Conservation (phyloP, 35 echinoderm and acorn worm species). For the Apostichopus parvimensis region DNA sequence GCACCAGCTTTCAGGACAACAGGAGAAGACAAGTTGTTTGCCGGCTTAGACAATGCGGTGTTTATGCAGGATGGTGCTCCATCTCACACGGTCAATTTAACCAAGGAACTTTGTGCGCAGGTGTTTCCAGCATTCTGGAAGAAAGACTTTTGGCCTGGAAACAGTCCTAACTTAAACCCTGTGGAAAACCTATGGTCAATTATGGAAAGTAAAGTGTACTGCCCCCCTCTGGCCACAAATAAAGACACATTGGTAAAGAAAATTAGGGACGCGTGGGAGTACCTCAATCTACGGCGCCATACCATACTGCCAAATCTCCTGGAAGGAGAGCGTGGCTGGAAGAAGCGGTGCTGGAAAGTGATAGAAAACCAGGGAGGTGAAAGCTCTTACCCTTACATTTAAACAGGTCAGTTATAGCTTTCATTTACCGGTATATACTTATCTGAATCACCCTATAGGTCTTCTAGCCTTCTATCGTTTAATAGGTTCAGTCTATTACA, state of each 20-base stretch:
- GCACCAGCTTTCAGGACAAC: constrained; percentile 52
- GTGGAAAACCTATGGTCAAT: constrained; percentile 61
- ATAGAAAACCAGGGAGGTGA: constrained; percentile 22
- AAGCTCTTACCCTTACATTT: not conserved
- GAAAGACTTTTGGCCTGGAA: constrained; percentile 55
- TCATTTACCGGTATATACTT: no score
- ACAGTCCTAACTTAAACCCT: constrained; percentile 57
- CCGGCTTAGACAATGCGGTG: not conserved
- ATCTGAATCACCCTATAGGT: not conserved
- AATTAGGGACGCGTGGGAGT: constrained; percentile 59
- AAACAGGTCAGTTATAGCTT: no score
- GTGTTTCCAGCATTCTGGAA: constrained; percentile 52
- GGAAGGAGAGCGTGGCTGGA: constrained; percentile 31
- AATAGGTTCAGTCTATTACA: constrained; percentile 47
- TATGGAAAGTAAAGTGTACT: constrained; percentile 57
- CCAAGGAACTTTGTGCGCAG: constrained; percentile 29
- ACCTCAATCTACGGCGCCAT: not conserved
- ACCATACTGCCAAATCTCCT: constrained; percentile 24
- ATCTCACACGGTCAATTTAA: constrained; percentile 44
- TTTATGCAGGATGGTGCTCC: no score
- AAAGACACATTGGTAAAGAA: constrained; percentile 46
- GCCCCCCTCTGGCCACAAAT: constrained; percentile 59
- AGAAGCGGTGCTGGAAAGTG: constrained; percentile 18
- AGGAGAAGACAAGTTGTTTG: constrained; percentile 54
- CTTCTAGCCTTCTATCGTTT: constrained; percentile 47